Conservation (phyloP, 2,888 invertebrate genomes). For the Anodontia alba region DNA sequence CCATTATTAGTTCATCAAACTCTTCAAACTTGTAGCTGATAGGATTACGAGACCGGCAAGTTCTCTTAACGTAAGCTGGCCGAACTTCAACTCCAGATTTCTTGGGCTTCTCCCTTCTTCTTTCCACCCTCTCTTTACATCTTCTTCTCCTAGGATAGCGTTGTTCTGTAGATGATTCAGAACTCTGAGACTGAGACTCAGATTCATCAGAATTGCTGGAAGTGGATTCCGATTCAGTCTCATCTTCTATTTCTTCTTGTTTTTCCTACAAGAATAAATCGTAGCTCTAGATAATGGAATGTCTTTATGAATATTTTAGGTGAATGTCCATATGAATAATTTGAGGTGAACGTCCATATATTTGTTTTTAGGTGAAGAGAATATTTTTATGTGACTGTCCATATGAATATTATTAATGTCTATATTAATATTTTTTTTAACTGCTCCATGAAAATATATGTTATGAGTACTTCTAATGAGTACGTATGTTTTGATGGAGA, state of each 20-base stretch:
- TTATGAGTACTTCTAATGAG: too few species aligned
- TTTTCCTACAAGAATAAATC: background rate
- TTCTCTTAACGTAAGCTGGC: constrained; percentile 6
- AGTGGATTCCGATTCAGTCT: constrained; percentile 18
- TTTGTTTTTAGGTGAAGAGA: too few species aligned
- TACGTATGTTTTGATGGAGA: too few species aligned
- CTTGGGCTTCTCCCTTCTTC: constrained; percentile 48
- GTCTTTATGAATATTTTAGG: too few species aligned
- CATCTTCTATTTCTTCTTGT: background rate
- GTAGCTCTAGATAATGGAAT: background rate
- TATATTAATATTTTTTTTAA: too few species aligned
- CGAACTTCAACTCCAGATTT: constrained; percentile 23
- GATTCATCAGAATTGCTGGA: constrained; percentile 26
- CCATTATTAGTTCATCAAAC: constrained; percentile 97
- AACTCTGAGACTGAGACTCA: constrained; percentile 22
- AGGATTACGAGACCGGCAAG: constrained; percentile 87
- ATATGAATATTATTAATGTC: too few species aligned
- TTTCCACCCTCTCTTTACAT: constrained; percentile 50
- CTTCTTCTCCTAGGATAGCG: constrained; percentile 24
- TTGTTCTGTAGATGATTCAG: background rate
- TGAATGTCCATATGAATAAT: too few species aligned
- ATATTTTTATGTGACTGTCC: too few species aligned
- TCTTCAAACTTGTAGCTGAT: constrained; percentile 93
- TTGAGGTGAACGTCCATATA: too few species aligned
- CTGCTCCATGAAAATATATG: too few species aligned